These are phyloP conservation scores for Syngnathoides biaculeatus DNA, from an alignment of 2,113 vertebrate species.

Conservation along the genomic window DNA sequence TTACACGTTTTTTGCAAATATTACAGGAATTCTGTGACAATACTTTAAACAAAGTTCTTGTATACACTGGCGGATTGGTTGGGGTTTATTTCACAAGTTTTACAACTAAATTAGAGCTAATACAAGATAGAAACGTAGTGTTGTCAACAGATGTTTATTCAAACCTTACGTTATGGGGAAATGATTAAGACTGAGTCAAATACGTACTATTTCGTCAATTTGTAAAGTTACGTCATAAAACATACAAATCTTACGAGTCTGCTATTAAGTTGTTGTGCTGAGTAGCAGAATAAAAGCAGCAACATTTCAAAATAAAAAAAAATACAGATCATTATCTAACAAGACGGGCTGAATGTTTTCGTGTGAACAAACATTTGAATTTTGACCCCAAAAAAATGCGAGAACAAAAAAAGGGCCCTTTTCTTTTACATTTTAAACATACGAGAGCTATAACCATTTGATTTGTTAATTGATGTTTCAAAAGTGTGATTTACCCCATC, in stretches of 20 bases:
- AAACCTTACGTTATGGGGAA: neutral
- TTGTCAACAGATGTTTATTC: slow-evolving; percentile 10
- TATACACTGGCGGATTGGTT: neutral
- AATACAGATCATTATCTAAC: neutral
- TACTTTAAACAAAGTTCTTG: slow-evolving; percentile 3
- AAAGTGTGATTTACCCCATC: neutral
- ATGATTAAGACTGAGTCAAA: neutral
- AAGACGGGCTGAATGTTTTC: neutral
- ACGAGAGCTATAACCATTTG: neutral
- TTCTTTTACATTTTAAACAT: slow-evolving; percentile 1
- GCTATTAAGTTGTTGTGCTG: neutral
- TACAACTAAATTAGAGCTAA: neutral
- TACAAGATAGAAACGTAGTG: neutral
- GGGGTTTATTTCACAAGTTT: neutral
- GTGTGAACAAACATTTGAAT: slow-evolving; percentile 5
- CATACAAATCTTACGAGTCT: neutral
- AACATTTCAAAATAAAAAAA: slow-evolving; percentile 1
- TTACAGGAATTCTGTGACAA: slow-evolving; percentile 23
- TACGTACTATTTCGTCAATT: neutral
- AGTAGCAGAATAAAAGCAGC: neutral
- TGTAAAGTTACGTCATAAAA: neutral
- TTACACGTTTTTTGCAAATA: slow-evolving; percentile 26
- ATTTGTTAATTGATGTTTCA: neutral
- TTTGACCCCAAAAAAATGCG: neutral
- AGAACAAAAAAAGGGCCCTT: slow-evolving; percentile 2